phyloP scores from a whole-genome alignment of 2,113 vertebrate species.

The Butastur rufipennis region DNA sequence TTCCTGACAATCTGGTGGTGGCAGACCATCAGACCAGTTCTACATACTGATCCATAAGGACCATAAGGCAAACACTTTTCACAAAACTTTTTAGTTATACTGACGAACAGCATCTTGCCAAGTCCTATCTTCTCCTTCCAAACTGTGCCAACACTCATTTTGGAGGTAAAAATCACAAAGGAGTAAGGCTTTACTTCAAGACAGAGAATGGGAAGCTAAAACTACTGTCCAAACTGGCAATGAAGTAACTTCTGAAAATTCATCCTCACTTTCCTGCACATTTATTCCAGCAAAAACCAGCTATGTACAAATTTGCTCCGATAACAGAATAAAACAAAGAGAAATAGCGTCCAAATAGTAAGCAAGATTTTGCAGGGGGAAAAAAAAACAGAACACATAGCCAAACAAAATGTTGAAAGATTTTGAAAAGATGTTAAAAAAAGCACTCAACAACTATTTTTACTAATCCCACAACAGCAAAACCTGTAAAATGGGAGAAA shows the following conservation, averaged over 20 bases:
- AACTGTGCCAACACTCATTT: background rate
- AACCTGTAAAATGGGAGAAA: conserved; percentile 28
- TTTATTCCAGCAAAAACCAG: background rate
- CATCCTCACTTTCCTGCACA: background rate
- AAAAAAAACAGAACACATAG: rapidly evolving
- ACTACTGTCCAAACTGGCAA: background rate
- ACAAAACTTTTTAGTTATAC: background rate
- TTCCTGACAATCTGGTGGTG: background rate
- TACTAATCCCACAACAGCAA: background rate
- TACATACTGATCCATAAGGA: background rate
- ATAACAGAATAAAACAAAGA: background rate
- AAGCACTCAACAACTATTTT: background rate
- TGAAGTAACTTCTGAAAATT: background rate
- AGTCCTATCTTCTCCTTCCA: background rate
- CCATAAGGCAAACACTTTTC: background rate
- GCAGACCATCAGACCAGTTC: background rate
- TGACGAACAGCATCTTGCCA: background rate
- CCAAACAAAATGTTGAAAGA: conserved; percentile 9
- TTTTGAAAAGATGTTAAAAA: conserved; percentile 19
- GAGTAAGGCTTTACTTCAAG: background rate
- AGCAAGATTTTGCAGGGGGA: background rate
- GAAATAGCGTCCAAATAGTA: background rate
- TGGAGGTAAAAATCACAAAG: background rate
- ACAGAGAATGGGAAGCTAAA: background rate
- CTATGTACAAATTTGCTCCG: background rate